Evolutionary conservation across 2,888 invertebrate genomes (phyloP), one percentile per base, ranked within the genome.

Genomic region (Labia minor): DNA sequence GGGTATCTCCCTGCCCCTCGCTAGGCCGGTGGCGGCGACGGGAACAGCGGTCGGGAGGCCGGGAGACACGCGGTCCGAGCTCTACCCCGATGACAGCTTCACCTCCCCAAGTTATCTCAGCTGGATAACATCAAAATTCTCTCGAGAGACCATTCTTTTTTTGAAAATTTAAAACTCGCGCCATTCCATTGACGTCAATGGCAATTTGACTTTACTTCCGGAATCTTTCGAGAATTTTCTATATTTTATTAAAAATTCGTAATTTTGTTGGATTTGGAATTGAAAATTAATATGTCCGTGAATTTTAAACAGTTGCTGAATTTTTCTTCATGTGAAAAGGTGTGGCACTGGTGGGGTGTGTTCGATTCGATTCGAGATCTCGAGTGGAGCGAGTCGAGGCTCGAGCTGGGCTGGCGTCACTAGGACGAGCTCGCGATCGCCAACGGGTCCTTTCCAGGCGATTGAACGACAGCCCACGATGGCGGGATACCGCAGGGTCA

Each of bases 381-480:
- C 49, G 49, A 16, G 3, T 14, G 2, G 2, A 2, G n/a, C 49
- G 49, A 49, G 49, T 49, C 49, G 49, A 49, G 49, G 14, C 49
- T 49, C 49, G 49, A 49, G n/a, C 16, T 49, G 49, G 49, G 16
- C 49, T 49, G 49, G 49, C 49, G 49, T 49, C 49, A 26, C 26
- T 26, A 26, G 26, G 4, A 26, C 26, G 26, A 26, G 26, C 26
- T 26, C 26, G 3, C 3, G 26, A 26, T 26, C 26, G 26, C 26
- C 26, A 26, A 26, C 26, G 26, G 26, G 26, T 26, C 26, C 4
- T 26, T 26, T 26, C 26, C 4, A 49, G 49, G 49, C 3, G 49
- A 86, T 86, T 86, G 81, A 86, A 71, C 86, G 84, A 73, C 86
- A 86, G 76, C 83, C 84, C 72, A 83, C 85, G 73, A 86, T 86